Percentiles rank a stretch among this genome's conserved stretches.
Conservation (phyloP, 1,140 invertebrate species). For the Agrypnia vestita region DNA sequence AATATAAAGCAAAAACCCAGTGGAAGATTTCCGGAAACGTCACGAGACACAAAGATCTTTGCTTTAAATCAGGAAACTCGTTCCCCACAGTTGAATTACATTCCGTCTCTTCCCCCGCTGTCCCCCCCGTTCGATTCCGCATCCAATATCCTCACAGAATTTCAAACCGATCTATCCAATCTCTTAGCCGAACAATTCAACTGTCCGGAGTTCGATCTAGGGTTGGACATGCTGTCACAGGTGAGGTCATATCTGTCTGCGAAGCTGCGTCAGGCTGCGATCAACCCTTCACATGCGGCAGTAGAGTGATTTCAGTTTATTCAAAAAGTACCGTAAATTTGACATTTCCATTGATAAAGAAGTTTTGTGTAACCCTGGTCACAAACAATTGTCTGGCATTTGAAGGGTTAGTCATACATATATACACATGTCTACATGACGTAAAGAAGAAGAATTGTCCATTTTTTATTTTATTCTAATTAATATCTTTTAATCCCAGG, state of each 20-base stretch:
- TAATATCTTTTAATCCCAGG: slow-evolving; percentile 15
- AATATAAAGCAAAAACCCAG: slow-evolving; percentile 9
- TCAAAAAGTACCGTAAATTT: not conserved
- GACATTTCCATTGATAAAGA: not conserved
- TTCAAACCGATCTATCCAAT: slow-evolving; percentile 50
- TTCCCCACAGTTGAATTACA: slow-evolving; percentile 1
- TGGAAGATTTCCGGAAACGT: slow-evolving; percentile 6
- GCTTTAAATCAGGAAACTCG: slow-evolving; percentile 20
- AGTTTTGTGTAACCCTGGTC: not conserved
- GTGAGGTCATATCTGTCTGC: slow-evolving; percentile 45
- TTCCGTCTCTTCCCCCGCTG: not conserved
- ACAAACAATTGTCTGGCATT: not conserved
- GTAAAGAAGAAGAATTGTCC: slow-evolving; percentile 13
- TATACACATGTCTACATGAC: slow-evolving; percentile 26
- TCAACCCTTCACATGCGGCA: slow-evolving; percentile 18
- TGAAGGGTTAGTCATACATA: slow-evolving; percentile 33
- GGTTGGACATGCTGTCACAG: slow-evolving; percentile 49
- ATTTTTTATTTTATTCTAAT: slow-evolving; percentile 9
- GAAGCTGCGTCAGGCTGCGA: slow-evolving; percentile 4
- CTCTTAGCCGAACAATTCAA: slow-evolving; percentile 56
- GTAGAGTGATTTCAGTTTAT: slow-evolving; percentile 12
- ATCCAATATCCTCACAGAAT: slow-evolving; percentile 39
- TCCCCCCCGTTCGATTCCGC: slow-evolving; percentile 16
- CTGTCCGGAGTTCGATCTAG: slow-evolving; percentile 55
- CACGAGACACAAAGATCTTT: slow-evolving; percentile 1